A percentile compares a stretch with the other conserved stretches of the same genome.
Conservation (phyloP, 2,797 vertebrate genomes). For the Melanotaenia parkinsoni region DNA sequence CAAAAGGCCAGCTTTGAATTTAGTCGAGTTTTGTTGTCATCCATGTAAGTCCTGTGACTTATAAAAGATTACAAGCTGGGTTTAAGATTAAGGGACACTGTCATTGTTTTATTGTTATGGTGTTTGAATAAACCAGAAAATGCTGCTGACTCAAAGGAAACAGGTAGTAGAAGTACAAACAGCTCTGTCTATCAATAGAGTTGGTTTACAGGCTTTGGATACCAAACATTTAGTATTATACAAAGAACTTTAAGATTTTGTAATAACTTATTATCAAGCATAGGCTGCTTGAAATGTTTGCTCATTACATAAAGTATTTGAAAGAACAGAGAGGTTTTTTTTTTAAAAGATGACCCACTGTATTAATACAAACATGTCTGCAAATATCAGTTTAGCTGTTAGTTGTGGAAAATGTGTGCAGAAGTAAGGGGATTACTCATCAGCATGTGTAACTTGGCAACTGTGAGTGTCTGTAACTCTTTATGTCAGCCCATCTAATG, state of each 20-base stretch:
- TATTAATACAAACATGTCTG: not conserved
- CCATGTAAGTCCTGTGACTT: not conserved
- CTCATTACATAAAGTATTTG: too few relatives aligned
- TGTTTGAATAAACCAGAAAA: conserved; percentile 18
- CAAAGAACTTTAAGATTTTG: too few relatives aligned
- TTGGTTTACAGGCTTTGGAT: too few relatives aligned
- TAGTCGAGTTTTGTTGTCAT: conserved; percentile 25
- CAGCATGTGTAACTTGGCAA: not conserved
- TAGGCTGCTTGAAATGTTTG: too few relatives aligned
- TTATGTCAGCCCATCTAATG: not conserved
- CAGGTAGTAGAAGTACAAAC: too few relatives aligned
- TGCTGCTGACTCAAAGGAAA: not conserved
- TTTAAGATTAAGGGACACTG: conserved; percentile 40
- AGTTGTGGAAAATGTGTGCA: not conserved
- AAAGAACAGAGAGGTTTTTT: not conserved
- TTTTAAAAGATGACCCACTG: not conserved
- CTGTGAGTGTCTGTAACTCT: not conserved
- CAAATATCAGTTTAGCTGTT: not conserved
- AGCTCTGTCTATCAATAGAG: too few relatives aligned
- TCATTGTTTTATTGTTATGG: conserved; percentile 37
- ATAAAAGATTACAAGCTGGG: conserved; percentile 28
- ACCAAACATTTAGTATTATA: too few relatives aligned
- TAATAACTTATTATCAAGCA: too few relatives aligned
- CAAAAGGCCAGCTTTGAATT: conserved; percentile 37
- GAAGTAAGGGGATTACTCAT: not conserved